A percentile compares a stretch with the other conserved stretches of the same genome.
Conservation (phyloP, 1,140 invertebrate species). For the Plodia interpunctella region DNA sequence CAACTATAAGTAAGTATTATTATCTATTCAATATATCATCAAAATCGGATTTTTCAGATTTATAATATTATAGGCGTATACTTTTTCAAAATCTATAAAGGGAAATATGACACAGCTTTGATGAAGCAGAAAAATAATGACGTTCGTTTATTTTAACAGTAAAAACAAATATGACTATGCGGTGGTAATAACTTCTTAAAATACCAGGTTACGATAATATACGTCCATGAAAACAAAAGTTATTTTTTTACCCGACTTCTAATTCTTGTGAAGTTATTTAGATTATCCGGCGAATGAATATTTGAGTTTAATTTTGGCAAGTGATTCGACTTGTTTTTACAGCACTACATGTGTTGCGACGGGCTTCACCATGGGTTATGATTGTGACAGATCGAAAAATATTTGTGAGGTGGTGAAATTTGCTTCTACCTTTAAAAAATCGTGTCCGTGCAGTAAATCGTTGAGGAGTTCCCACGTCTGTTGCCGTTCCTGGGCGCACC, state of each 20-base stretch:
- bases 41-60: no score
- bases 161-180: not conserved
- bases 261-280: not conserved
- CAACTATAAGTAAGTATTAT: no score
- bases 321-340: not conserved
- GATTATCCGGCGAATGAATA: not conserved
- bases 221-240: not conserved
- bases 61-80: no score
- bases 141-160: not conserved
- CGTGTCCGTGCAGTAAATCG: no score
- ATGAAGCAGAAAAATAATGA: not conserved
- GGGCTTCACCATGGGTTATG: no score
- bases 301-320: not conserved
- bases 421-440: no score
- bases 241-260: not conserved
- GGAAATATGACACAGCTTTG: not conserved
- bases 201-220: not conserved
- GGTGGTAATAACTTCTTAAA: constrained; percentile 2
- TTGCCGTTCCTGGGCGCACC: no score
- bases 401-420: no score
- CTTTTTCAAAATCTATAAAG: not conserved
- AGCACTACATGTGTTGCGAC: no score
- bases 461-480: no score
- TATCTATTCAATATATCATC: no score
- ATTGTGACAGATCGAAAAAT: no score